Base-by-base conservation (phyloP, 2,113 vertebrate species). In the Channa maculata region DNA sequence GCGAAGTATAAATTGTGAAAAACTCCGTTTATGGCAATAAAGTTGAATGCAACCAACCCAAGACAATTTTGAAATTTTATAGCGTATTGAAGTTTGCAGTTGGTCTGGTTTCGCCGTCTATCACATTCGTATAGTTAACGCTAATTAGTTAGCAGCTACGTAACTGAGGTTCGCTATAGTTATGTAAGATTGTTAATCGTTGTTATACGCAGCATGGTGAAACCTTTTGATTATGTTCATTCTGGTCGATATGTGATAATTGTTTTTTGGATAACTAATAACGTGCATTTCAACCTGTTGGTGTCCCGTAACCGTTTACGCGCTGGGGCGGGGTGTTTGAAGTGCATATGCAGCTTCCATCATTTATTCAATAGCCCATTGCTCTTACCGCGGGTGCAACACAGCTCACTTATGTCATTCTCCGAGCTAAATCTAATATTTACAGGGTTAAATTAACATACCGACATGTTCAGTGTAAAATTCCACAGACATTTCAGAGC, bases 231-330 rank as follows among this genome's bases (percentile, higher is more conserved):
- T 1, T 1, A 2, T 6, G 12, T 43, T 6, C 2, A 2, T 39
- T 34, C 12, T 5, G 2, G 15, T 5, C 3, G 15, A 1, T 3
- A 2, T 52, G 3, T 24, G 37, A 24, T 24, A 24, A 24, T 24
- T 38, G 38, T 15, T 59, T 66, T 1, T n/a, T 37, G 6, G 6
- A 34, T 12, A 14, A 5, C 8, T 34, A 34, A 37, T 43, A 8
- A 1, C 43, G 33, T 55, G 59, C 10, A 68, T 83, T 83, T 72
- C 87, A 88, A 88, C 91, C 83, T 90, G 84, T 90, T 85, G 88
- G 12, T 82, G 89, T 86, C 51, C 64, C 7, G 58, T 86, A 64
- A 82, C 53, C 57, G 49, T 86, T 85, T 73, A 44, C 62, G 85
- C 82, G 75, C 84, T 79, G 76, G 85, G 80, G 78, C 73, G 80